Evolutionary conservation across 2,113 vertebrate genomes (phyloP).

Genomic region (Gracilinanus agilis): DNA sequence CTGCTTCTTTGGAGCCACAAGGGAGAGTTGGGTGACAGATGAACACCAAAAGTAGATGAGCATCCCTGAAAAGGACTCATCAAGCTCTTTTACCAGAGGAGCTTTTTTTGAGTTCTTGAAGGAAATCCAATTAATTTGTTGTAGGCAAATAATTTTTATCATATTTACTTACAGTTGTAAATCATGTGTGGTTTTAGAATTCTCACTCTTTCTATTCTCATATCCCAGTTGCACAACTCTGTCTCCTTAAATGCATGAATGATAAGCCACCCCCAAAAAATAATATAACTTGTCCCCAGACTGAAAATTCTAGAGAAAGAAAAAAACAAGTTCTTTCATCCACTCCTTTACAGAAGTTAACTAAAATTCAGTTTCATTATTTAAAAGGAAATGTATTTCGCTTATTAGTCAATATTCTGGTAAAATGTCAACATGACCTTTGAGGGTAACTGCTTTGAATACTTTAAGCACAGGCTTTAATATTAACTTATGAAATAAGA

Average conservation of each 20-base stretch:
- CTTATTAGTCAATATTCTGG: conserved; percentile 9
- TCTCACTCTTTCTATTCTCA: not conserved
- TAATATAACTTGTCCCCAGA: not conserved
- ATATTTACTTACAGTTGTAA: not conserved
- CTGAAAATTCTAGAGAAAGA: not conserved
- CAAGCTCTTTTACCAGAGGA: too few relatives aligned
- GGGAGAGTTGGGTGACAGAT: too few relatives aligned
- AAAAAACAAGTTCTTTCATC: not conserved
- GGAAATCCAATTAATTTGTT: not conserved
- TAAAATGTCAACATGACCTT: conserved; percentile 49
- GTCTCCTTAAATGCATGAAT: not conserved
- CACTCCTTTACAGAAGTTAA: not conserved
- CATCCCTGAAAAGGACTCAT: too few relatives aligned
- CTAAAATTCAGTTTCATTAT: not conserved
- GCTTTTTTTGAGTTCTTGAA: not conserved
- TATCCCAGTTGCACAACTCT: not conserved
- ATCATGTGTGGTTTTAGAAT: not conserved
- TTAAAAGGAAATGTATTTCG: not conserved
- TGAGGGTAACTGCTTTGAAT: conserved; percentile 10
- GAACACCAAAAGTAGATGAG: too few relatives aligned
- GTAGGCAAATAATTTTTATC: not conserved
- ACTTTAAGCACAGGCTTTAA: not conserved
- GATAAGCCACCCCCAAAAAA: not conserved
- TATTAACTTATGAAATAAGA: conserved; percentile 62
- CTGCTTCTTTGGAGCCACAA: too few relatives aligned